Base-by-base conservation (phyloP, 2,797 vertebrate genomes). In the Fringilla coelebs region DNA sequence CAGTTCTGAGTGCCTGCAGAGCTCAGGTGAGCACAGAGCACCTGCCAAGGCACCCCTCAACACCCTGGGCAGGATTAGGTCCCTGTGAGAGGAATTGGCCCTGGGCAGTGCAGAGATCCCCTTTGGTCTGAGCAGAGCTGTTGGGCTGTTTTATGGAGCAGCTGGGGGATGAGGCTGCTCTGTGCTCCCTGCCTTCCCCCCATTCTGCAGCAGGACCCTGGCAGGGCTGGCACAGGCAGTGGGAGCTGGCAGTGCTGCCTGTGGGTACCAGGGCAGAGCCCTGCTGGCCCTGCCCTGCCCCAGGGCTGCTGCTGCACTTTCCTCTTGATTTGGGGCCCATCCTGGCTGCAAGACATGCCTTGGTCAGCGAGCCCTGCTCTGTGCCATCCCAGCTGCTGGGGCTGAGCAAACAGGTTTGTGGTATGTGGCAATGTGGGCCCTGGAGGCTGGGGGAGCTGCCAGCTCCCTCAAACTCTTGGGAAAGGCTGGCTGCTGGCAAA, bases 381-480 rank as follows among this genome's bases (percentile, higher is more conserved):
- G 32, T 82, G 66, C 68, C 67, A 36, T 38, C 29, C 62, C 84
- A 89, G 70, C 77, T 92, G 85, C 83, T 52, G 17, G 65, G 76
- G 65, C 79, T 85, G 68, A 89, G 93, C 79, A 91, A 88, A 85
- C 83, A 62, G 58, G 66, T 91, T 85, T 96, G 67, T 4, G 63
- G 65, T 78, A 57, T 94, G 92, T 87, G 90, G 85, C 86, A 85
- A 45, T 68, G 88, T 2, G 4, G 17, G 45, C 91, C 74, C 90
- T 13, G 76, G 24, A 71, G 88, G 82, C 70, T 82, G 49, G 25
- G 45, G 65, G 72, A 80, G 60, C 88, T 83, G 84, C 76, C 93
- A 94, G 84, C 68, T 92, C 89, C 71, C 78, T 85, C 73, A 48
- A 26, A 40, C 48, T 88, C 77, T 55, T 52, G 63, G 80, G 80